Base-by-base conservation (phyloP, 2,113 vertebrate species). In the Ciconia maguari region DNA sequence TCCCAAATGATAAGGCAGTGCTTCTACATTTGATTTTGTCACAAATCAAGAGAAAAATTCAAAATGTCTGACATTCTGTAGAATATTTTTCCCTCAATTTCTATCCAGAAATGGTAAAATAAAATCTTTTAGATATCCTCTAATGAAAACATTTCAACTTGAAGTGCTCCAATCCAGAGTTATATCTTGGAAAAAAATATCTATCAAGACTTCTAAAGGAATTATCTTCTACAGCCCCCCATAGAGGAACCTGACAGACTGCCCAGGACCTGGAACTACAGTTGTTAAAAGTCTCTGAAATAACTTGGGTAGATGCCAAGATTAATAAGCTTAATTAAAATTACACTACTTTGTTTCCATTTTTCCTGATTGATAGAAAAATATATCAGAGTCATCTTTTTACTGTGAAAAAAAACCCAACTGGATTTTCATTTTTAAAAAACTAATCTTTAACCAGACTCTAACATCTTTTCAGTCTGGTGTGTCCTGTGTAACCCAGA, bases 201-300 rank as follows among this genome's bases (percentile, higher is more conserved):
- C 29, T 68, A 32, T 85, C 36, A 69, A 60, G 49, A 6, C 1
- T 87, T 96, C 21, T 36, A 60, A 84, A 2, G 2, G 38, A 91
- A 60, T 82, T 78, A 21, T 76, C 32, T 15, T 52, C 8, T 85
- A 19, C 8, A 65, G 17, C 11, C 38, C 24, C 16, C 11, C 16
- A 38, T 8, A 61, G 27, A 64, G 21, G 19, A 96, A 65, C 27
- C 38, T 86, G 51, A 75, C 27, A 74, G 46, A 78, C 79, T 78
- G n/a, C 52, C n/a, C 34, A 41, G 51, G 65, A 89, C 51, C 44
- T 89, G 38, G 61, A 93, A 48, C 11, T 70, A 27, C 30, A 48
- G 44, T 64, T 68, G 25, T 81, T 65, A 81, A 68, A 93, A 78
- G 64, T 71, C 55, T 75, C 71, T 71, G 60, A 94, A 92, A 90